phyloP scores from a whole-genome alignment of 2,888 invertebrate genomes.

The Morinoia aosen region DNA sequence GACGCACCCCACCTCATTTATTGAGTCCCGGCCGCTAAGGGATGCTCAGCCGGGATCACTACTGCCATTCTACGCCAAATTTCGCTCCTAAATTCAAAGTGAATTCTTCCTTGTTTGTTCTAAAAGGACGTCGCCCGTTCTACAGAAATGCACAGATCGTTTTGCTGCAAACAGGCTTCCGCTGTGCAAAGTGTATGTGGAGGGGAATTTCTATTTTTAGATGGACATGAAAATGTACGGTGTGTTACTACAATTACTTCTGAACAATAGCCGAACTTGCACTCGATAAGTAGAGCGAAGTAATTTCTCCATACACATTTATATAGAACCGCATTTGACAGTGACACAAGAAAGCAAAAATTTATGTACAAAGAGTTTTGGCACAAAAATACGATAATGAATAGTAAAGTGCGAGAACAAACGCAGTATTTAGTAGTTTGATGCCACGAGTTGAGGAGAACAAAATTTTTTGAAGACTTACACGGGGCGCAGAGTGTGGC shows the following conservation, averaged over 20 bases:
- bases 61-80: neutral
- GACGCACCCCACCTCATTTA: neutral
- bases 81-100: neutral
- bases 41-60: conserved; percentile 1
- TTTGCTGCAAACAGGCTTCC: no score
- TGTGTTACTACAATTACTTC: no score
- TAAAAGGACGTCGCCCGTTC: neutral
- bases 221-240: no score
- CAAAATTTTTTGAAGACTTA: no score
- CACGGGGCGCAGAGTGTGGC: no score
- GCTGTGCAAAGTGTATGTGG: no score
- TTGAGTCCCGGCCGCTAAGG: neutral
- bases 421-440: no score
- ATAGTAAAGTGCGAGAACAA: neutral
- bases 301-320: neutral
- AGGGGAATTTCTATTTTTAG: no score
- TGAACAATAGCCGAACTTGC: neutral
- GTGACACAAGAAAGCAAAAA: no score
- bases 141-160: neutral
- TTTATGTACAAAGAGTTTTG: no score
- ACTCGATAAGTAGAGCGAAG: neutral
- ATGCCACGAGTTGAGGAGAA: no score
- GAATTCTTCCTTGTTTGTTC: neutral
- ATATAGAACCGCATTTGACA: no score
- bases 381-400: neutral